Evolutionary conservation across 1,140 invertebrate genomes (phyloP), one percentile per base, ranked within the genome.

Genomic region (Polyergus mexicanus): DNA sequence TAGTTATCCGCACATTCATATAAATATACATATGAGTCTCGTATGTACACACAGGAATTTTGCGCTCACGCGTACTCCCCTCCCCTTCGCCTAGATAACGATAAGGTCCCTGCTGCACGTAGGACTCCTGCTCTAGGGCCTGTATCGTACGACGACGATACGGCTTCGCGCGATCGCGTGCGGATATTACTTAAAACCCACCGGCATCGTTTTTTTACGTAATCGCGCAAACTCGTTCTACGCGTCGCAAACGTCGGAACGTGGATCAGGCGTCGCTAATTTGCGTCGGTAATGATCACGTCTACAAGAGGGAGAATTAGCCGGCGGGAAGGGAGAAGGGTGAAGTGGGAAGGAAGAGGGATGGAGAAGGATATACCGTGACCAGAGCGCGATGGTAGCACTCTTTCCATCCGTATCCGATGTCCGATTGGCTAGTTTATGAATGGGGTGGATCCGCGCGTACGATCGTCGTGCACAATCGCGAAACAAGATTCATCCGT

Each of bases 191-290:
- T 63, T 65, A 80, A 51, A 51, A 76, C 25, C 71, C 38, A 60
- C 47, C 80, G 44, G 69, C 47, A 38, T 85, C 83, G 51, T 89
- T 89, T 87, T 87, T 72, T 56, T 51, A 80, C 86, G 75, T 81
- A 89, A 89, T 90, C 80, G 72, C 44, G 85, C 47, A 65, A 83
- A 68, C 84, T 89, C 84, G 87, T 89, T 87, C 69, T 65, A 58
- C 25, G 56, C 47, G 62, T 84, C 56, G 78, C 80, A 75, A 86
- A 87, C 56, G 68, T 69, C 69, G 35, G 85, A 35, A 83, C 81
- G 62, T 63, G 87, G 78, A 92, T 91, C 83, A 76, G 78, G 86
- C 86, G 84, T 89, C 81, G 65, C 88, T 91, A 92, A 92, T 92
- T 91, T 86, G 62, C 62, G 74, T 58, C 69, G 81, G 51, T 90